These are phyloP conservation scores for Parauchenoglanis punctatus DNA, from an alignment of 2,797 vertebrate genomes.

Conservation along the genomic window DNA sequence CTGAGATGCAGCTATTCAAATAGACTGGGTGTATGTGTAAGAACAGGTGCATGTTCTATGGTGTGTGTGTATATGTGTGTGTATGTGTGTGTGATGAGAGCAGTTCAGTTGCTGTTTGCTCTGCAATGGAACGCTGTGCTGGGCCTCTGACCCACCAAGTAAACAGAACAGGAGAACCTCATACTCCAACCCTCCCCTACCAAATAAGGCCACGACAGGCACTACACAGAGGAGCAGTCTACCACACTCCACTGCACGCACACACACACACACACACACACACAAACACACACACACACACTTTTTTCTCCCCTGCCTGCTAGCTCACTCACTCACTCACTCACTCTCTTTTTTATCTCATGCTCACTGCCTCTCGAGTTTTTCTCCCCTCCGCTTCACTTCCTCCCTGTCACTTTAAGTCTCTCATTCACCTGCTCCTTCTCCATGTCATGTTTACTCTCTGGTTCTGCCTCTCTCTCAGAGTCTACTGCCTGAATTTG, in stretches of 20 bases:
- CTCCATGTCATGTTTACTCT: constrained; percentile 16
- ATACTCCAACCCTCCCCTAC: constrained; percentile 38
- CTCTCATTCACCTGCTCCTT: constrained; percentile 27
- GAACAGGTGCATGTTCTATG: constrained; percentile 10
- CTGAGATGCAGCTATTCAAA: constrained; percentile 10
- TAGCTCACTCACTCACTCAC: constrained; percentile 22
- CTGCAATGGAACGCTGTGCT: constrained; percentile 34
- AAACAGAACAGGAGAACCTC: constrained; percentile 46
- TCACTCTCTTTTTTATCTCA: constrained; percentile 13
- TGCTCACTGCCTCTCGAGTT: neutral
- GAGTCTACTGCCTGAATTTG: constrained; percentile 4
- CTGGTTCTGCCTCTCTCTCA: neutral
- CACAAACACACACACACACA: constrained; percentile 16
- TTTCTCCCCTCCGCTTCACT: constrained; percentile 38
- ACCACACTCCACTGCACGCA: constrained; percentile 26
- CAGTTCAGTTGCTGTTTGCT: constrained; percentile 37
- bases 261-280: constrained; percentile 18
- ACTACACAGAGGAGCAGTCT: constrained; percentile 19
- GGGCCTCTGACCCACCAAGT: constrained; percentile 51
- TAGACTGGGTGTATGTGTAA: neutral
- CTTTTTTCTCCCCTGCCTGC: constrained; percentile 8
- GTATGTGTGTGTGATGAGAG: constrained; percentile 21
- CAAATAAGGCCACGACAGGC: constrained; percentile 56
- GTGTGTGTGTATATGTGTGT: constrained; percentile 5
- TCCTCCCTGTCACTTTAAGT: constrained; percentile 48